phyloP scores from a whole-genome alignment of 2,113 vertebrate species.

The Beaufortia kweichowensis region DNA sequence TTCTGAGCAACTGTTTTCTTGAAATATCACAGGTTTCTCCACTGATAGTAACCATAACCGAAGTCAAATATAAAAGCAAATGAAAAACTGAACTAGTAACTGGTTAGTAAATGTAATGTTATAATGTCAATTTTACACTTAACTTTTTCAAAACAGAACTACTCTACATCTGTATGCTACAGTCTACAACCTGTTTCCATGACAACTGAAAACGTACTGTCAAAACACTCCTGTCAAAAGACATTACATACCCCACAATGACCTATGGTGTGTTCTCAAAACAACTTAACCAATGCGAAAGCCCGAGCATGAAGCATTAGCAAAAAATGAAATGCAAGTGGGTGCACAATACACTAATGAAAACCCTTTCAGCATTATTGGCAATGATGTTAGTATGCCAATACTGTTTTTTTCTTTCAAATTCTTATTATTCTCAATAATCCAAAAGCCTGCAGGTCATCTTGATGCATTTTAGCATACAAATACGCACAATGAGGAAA shows the following conservation, averaged over 20 bases:
- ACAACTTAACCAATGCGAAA: neutral
- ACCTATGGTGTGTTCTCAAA: neutral
- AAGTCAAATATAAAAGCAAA: too few relatives aligned
- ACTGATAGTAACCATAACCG: too few relatives aligned
- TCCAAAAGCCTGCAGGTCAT: constrained; percentile 16
- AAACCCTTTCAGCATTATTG: constrained; percentile 19
- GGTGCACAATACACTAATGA: constrained; percentile 21
- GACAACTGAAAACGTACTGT: neutral
- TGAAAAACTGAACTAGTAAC: too few relatives aligned
- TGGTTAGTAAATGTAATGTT: too few relatives aligned
- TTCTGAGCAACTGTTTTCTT: too few relatives aligned
- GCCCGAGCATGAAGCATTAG: neutral
- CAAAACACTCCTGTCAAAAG: neutral
- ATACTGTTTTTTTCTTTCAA: neutral
- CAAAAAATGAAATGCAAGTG: constrained; percentile 1
- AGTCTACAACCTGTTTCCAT: constrained; percentile 24
- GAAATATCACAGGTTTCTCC: too few relatives aligned
- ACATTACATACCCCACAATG: neutral
- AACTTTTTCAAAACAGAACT: too few relatives aligned
- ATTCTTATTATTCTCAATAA: neutral
- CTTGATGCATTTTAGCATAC: neutral
- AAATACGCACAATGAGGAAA: neutral
- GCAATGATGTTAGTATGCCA: constrained; percentile 8
- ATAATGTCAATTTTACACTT: too few relatives aligned
- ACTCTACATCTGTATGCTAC: neutral